A percentile compares a stretch with the other conserved stretches of the same genome.
Conservation (phyloP, 92 coral and sea anemone genomes). For the Siderastrea siderea region DNA sequence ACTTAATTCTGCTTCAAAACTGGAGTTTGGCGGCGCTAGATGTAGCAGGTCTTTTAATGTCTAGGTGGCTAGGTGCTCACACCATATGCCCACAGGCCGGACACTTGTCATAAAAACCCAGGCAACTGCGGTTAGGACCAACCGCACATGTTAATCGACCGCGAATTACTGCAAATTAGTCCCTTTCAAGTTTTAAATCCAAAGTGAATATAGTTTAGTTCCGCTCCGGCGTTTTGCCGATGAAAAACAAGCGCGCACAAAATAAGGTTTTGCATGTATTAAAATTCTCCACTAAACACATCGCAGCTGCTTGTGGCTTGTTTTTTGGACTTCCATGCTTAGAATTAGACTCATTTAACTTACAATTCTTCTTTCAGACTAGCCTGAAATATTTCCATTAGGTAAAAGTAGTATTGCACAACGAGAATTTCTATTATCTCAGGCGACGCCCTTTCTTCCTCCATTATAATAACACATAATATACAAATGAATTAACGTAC, state of each 20-base stretch:
- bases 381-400: neutral
- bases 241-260: slow-evolving; percentile 5
- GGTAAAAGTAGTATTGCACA: neutral
- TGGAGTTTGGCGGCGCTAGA: slow-evolving; percentile 21
- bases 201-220: neutral
- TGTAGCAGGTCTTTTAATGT: slow-evolving; percentile 5
- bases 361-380: neutral
- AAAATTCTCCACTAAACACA: slow-evolving; percentile 12
- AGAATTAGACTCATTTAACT: neutral
- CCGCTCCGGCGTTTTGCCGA: slow-evolving; percentile 22
- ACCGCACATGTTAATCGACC: slow-evolving; percentile 23
- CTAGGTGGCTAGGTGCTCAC: slow-evolving; percentile 11
- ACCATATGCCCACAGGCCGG: slow-evolving; percentile 34
- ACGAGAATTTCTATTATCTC: neutral
- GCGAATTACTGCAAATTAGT: slow-evolving; percentile 23
- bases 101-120: slow-evolving; percentile 2
- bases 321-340: neutral
- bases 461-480: slow-evolving; percentile 3
- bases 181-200: slow-evolving; percentile 22
- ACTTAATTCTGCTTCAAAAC: neutral
- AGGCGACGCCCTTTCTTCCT: neutral
- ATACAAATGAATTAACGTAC: neutral
- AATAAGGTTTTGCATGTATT: slow-evolving; percentile 22
- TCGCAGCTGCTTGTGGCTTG: slow-evolving; percentile 24
- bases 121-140: neutral